Evolutionary conservation across 2,888 invertebrate genomes (phyloP).

Genomic region (Lithophane semibrunnea): DNA sequence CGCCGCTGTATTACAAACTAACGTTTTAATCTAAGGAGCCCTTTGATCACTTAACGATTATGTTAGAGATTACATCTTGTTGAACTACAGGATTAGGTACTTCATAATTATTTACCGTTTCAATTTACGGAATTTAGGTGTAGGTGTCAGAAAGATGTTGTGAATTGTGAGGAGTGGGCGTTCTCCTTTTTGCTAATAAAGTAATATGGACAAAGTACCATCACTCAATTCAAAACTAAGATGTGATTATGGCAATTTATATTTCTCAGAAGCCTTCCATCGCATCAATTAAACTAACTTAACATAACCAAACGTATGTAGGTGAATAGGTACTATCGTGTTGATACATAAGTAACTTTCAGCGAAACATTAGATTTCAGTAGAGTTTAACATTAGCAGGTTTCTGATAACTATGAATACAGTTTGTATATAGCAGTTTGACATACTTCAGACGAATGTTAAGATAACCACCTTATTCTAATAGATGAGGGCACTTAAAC

Average conservation of each 20-base stretch:
- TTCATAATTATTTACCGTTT: constrained; percentile 23
- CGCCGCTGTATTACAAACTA: constrained; percentile 38
- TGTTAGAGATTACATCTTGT: constrained; percentile 47
- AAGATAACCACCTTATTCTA: constrained; percentile 30
- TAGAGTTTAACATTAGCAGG: constrained; percentile 9
- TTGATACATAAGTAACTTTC: neutral
- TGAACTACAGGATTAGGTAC: constrained; percentile 26
- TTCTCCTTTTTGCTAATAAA: constrained; percentile 12
- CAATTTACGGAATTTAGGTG: no score
- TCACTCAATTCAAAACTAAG: no score
- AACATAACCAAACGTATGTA: neutral
- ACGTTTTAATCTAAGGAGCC: constrained; percentile 35
- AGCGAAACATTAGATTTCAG: constrained; percentile 32
- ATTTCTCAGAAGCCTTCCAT: no score
- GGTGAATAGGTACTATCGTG: neutral
- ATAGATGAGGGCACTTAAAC: constrained; percentile 34
- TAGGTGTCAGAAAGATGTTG: neutral
- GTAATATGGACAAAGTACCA: no score
- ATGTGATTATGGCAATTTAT: no score
- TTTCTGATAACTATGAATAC: constrained; percentile 13
- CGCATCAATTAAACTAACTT: no score
- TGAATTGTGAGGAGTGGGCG: neutral
- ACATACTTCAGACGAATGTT: constrained; percentile 16
- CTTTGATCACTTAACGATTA: constrained; percentile 46
- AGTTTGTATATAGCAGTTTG: constrained; percentile 9